Evolutionary conservation across 2,797 vertebrate genomes (phyloP), one percentile per base, ranked within the genome.

Genomic region (Microctenopoma stevenorrisi): DNA sequence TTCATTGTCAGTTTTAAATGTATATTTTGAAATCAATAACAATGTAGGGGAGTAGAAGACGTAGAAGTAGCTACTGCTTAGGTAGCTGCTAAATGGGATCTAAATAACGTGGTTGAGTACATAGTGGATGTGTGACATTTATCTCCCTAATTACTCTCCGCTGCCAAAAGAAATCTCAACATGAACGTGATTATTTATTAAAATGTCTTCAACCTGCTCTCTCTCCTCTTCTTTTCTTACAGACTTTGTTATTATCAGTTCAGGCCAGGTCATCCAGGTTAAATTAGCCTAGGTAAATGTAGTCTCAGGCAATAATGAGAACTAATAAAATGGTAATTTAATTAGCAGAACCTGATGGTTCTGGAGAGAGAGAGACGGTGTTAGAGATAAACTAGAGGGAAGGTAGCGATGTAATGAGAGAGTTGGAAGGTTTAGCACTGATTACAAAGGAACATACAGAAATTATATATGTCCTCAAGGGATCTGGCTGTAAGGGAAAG

Each of bases 311-410:
- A 55, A 73, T 67, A 74, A 65, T 60, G 42, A 81, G 54, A 71
- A 64, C 55, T 85, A 80, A 86, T 88, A 78, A 86, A 87, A 86
- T 76, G 64, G 35, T 84, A 66, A 88, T 89, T 88, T 81, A 84
- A 87, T 88, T 80, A 81, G 70, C 49, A 38, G 28, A 70, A 71
- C 53, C 40, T 52, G 42, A 49, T 64, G 65, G 48, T 65, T 71
- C 55, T 5, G 5, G 2, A 22, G 22, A 22, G 18, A 30, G 0
- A 58, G 33, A 58, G 51, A 50, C 2, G 1, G 15, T n/a, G 56
- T 55, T 49, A 4, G 13, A 75, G 65, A 72, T 72, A 60, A 77
- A 63, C 33, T 5, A 18, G 15, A 30, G 53, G 51, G 42, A 57
- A 69, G 55, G 26, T 28, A 28, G n/a, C n/a, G 40, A 49, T 57